Evolutionary conservation across 2,888 invertebrate genomes (phyloP).

Genomic region (Odontothrips loti): DNA sequence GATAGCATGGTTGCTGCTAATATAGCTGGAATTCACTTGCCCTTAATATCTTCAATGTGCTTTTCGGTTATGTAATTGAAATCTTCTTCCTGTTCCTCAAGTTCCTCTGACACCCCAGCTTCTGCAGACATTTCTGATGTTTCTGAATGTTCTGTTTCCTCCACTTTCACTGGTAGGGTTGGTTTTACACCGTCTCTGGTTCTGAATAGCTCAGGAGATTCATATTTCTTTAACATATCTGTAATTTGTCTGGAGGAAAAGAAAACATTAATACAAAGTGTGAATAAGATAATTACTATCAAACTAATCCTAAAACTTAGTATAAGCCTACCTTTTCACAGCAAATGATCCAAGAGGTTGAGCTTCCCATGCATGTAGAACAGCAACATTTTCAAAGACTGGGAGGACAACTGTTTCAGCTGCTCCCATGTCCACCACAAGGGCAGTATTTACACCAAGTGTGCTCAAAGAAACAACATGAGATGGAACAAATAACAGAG

Average conservation of each 20-base stretch:
- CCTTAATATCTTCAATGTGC: constrained; percentile 55
- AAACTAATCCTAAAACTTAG: constrained; percentile 27
- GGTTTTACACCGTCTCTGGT: not conserved
- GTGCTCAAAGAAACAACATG: constrained; percentile 80
- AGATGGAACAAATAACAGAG: constrained; percentile 75
- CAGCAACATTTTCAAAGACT: constrained; percentile 80
- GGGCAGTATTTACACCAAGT: constrained; percentile 72
- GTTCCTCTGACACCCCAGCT: not conserved
- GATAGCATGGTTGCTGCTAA: not conserved
- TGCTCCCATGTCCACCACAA: constrained; percentile 86
- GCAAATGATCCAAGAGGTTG: constrained; percentile 72
- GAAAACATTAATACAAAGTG: not conserved
- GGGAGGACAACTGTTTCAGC: constrained; percentile 75
- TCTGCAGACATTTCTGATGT: constrained; percentile 31
- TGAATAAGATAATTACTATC: constrained; percentile 30
- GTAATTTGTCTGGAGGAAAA: constrained; percentile 40
- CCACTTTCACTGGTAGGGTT: not conserved
- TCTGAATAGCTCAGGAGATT: not conserved
- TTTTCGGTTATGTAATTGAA: constrained; percentile 44
- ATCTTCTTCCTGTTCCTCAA: constrained; percentile 37
- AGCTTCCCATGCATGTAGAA: constrained; percentile 78
- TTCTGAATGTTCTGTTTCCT: constrained; percentile 33
- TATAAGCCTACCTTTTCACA: constrained; percentile 59
- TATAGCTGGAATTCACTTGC: constrained; percentile 36
- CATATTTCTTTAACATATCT: constrained; percentile 39